Base-by-base conservation (phyloP, 1,140 invertebrate species). In the Mercenaria mercenaria region DNA sequence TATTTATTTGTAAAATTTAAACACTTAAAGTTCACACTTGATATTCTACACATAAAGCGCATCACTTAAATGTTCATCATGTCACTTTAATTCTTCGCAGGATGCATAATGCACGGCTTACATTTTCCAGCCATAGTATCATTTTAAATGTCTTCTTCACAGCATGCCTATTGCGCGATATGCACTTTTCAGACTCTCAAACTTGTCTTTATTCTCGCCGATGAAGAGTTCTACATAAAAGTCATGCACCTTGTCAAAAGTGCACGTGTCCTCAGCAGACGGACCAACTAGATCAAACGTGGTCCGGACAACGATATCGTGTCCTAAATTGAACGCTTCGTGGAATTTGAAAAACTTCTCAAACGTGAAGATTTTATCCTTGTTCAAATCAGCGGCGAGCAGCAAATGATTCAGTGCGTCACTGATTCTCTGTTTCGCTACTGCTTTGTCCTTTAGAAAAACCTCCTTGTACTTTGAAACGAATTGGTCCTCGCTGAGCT, bases 321-420 rank as follows among this genome's bases (percentile, higher is more conserved):
- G 74, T n/a, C 72, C 86, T 26, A 88, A 32, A 41, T 79, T 81
- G 26, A 88, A 88, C 23, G 61, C 86, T 29, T 80, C 34, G 32
- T 88, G 86, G 26, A 88, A 88, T 41, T 88, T 80, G 61, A 88
- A 88, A 67, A 88, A 88, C 77, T 88, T 88, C n/a, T 81, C 86
- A 88, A 69, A 88, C 1, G 86, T 81, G n/a, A 88, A 77, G 0
- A 67, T 56, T 23, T 61, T 61, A 69, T 41, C 64, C 20, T 67
- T 67, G 37, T 88, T 74, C 20, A 80, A 29, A 34, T 88, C 86
- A 23, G 74, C 74, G 39, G 74, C 76, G 6, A 15, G 13, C 18
- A 88, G 64, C 23, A 88, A 41, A 41, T 79, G 13, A 23, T 72
- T 43, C 50, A 88, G 39, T 13, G 76, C 86, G 18, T 79, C 39